phyloP scores from a whole-genome alignment of 1,140 invertebrate genomes.

The Leptopilina clavipes region DNA sequence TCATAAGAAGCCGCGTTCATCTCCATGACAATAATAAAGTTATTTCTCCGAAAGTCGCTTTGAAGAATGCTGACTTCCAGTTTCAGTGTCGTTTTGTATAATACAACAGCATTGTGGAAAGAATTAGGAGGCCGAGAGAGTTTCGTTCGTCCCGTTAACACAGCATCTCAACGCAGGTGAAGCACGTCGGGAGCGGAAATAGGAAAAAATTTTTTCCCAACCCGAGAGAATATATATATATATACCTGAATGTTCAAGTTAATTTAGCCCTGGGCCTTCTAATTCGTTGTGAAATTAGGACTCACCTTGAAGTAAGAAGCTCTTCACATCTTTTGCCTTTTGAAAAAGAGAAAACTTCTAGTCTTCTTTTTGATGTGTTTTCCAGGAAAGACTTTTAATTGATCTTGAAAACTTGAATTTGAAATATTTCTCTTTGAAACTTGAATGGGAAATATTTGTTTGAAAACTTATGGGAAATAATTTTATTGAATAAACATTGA shows the following conservation, averaged over 20 bases:
- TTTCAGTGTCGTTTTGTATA: too few relatives aligned
- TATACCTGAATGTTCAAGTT: constrained; percentile 12
- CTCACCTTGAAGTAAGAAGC: constrained; percentile 7
- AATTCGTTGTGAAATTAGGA: constrained; percentile 33
- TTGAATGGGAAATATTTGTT: not conserved
- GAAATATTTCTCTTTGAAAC: not conserved
- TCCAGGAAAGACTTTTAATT: not conserved
- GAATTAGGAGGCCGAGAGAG: constrained; percentile 1
- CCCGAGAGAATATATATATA: not conserved
- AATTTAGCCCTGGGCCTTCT: constrained; percentile 16
- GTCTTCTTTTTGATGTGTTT: not conserved
- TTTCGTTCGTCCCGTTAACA: constrained; percentile 18
- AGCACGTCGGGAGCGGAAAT: constrained; percentile 14
- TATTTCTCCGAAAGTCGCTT: constrained; percentile 60
- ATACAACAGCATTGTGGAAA: not conserved
- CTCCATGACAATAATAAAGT: constrained; percentile 74
- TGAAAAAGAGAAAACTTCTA: not conserved
- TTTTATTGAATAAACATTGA: not conserved
- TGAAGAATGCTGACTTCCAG: too few relatives aligned
- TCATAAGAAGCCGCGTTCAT: constrained; percentile 56
- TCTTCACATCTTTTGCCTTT: not conserved
- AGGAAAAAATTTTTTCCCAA: not conserved
- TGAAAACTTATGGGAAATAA: not conserved
- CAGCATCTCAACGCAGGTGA: constrained; percentile 3
- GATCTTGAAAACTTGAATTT: too few relatives aligned